These are phyloP conservation scores for Melipona bicolor DNA, from an alignment of 2,888 invertebrate genomes.

Conservation along the genomic window DNA sequence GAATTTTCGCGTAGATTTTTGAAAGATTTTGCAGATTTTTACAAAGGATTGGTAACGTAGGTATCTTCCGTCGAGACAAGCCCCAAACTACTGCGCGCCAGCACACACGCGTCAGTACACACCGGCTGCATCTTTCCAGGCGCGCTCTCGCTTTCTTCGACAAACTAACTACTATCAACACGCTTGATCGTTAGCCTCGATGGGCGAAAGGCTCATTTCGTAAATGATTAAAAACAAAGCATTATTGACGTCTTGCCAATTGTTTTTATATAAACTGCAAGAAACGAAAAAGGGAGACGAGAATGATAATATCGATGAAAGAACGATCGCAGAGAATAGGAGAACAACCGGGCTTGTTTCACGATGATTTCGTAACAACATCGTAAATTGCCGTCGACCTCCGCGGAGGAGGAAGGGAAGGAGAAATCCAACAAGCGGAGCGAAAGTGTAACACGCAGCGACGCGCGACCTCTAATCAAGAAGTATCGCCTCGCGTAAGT, in stretches of 20 bases:
- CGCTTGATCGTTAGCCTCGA: neutral
- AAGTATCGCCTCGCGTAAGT: slow-evolving; percentile 58
- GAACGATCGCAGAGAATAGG: too few species aligned
- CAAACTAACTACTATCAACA: neutral
- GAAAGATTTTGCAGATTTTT: neutral
- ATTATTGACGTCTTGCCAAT: neutral
- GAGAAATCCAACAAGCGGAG: slow-evolving; percentile 23
- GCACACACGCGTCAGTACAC: neutral
- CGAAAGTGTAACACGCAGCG: slow-evolving; percentile 41
- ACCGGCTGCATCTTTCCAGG: neutral
- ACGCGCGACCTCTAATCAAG: slow-evolving; percentile 58
- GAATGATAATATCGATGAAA: neutral
- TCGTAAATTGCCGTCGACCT: neutral
- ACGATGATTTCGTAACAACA: slow-evolving; percentile 16
- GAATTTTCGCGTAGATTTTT: too few species aligned
- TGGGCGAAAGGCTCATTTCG: neutral
- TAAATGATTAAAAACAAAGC: too few species aligned
- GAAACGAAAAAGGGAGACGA: too few species aligned
- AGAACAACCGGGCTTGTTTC: neutral
- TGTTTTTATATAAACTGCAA: neutral
- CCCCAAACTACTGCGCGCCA: neutral
- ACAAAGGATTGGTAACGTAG: neutral
- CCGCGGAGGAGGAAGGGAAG: neutral
- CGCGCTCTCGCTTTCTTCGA: neutral
- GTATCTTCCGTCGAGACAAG: neutral